Evolutionary conservation across 64 coral and sea anemone species (phyloP).

Genomic region (Stichodactyla mertensii): DNA sequence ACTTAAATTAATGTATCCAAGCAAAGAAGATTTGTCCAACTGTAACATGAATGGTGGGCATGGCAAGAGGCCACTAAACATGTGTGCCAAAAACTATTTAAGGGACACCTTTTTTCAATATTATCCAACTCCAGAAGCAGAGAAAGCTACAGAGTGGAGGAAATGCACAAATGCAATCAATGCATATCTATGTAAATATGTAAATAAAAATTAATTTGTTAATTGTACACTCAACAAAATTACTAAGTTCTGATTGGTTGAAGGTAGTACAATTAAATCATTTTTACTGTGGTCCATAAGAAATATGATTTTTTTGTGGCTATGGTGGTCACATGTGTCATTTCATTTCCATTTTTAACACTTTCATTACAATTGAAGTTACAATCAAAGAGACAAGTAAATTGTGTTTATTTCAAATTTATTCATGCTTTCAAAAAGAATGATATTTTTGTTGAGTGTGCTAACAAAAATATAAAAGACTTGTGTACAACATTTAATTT

Average conservation of each 20-base stretch:
- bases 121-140: neutral
- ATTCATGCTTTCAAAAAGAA: too few relatives aligned
- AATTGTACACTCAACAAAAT: neutral
- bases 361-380: too few relatives aligned
- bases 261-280: neutral
- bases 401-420: too few relatives aligned
- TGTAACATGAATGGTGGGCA: neutral
- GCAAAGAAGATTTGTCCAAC: neutral
- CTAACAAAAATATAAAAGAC: neutral
- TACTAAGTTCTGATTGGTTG: neutral
- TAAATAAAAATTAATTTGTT: conserved; percentile 3
- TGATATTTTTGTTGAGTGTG: too few relatives aligned
- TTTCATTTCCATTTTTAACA: too few relatives aligned
- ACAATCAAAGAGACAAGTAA: too few relatives aligned
- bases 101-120: conserved; percentile 11
- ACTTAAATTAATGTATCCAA: neutral
- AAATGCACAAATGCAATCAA: conserved; percentile 13
- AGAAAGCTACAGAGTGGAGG: neutral
- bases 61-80: conserved; percentile 3
- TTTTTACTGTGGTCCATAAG: neutral
- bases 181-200: conserved; percentile 10
- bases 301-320: too few relatives aligned
- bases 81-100: neutral
- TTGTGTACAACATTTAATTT: neutral
- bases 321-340: too few relatives aligned